Conservation (phyloP, 92 coral and sea anemone species). For the Porites rus region DNA sequence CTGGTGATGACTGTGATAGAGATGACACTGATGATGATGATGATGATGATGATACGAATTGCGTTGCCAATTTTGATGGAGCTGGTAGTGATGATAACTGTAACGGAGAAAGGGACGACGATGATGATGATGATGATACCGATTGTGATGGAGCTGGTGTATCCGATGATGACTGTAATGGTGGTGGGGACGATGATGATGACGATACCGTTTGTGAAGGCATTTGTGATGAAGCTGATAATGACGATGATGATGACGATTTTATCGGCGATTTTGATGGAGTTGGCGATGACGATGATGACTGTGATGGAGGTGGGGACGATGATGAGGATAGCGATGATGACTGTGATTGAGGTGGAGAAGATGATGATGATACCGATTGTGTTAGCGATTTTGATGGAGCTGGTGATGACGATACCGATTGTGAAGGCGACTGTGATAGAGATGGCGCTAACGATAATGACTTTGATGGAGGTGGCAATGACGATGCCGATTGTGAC, state of each 20-base stretch:
- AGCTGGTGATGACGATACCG: background rate
- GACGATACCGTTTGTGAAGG: background rate
- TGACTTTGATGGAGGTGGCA: background rate
- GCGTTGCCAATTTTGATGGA: background rate
- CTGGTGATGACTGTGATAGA: background rate
- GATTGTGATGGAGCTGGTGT: background rate
- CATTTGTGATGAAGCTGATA: background rate
- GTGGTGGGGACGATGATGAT: background rate
- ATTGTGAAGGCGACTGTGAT: background rate
- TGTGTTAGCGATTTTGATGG: background rate
- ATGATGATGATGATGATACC: background rate
- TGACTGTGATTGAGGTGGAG: background rate
- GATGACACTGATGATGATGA: background rate
- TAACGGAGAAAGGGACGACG: background rate
- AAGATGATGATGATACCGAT: background rate
- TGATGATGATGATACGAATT: background rate
- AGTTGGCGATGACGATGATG: background rate
- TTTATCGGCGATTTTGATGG: background rate
- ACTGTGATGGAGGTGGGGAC: background rate
- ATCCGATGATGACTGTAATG: background rate
- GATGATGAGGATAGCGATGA: background rate
- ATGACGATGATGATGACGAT: background rate
- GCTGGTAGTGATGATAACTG: background rate
- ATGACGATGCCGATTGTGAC: background rate
- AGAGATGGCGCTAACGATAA: background rate